Percentiles rank a stretch among this genome's conserved stretches.
Evolutionary conservation across 2,888 invertebrate species (phyloP).

Genomic region (Mechanitis messenoides): DNA sequence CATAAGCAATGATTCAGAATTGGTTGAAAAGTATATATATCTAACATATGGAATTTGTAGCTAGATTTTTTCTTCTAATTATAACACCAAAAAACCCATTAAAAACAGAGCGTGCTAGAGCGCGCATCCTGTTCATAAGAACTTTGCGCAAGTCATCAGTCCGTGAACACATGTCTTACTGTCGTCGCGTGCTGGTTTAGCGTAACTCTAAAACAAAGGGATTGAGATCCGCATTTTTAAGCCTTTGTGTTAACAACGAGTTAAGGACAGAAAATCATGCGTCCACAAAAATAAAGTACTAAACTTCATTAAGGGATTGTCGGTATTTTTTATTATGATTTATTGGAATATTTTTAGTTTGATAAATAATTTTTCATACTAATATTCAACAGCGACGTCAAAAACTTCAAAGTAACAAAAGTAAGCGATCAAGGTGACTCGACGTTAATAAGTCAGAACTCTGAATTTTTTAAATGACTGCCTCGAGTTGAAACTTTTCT

Average conservation of each 20-base stretch:
- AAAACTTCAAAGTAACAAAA: slow-evolving; percentile 25
- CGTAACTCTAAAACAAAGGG: slow-evolving; percentile 17
- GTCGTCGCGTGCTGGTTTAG: slow-evolving; percentile 25
- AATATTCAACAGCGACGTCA: neutral
- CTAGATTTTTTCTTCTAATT: neutral
- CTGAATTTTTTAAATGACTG: slow-evolving; percentile 64
- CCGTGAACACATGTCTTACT: slow-evolving; percentile 25
- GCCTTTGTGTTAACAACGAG: neutral
- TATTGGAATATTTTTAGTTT: too few relatives aligned
- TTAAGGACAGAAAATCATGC: slow-evolving; percentile 10
- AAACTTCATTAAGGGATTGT: neutral
- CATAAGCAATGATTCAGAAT: too few relatives aligned
- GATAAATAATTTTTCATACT: too few relatives aligned
- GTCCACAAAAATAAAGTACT: neutral
- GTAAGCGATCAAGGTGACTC: slow-evolving; percentile 34
- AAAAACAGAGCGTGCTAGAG: slow-evolving; percentile 31
- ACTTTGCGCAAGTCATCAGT: slow-evolving; percentile 28
- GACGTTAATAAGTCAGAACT: slow-evolving; percentile 59
- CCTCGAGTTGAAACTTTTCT: slow-evolving; percentile 52
- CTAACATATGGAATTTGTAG: neutral
- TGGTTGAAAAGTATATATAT: too few relatives aligned
- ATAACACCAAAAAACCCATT: slow-evolving; percentile 8
- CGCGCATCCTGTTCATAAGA: slow-evolving; percentile 31
- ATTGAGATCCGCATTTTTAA: slow-evolving; percentile 15
- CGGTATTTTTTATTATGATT: neutral